phyloP scores from a whole-genome alignment of 2,797 vertebrate species.

The Manis javanica region DNA sequence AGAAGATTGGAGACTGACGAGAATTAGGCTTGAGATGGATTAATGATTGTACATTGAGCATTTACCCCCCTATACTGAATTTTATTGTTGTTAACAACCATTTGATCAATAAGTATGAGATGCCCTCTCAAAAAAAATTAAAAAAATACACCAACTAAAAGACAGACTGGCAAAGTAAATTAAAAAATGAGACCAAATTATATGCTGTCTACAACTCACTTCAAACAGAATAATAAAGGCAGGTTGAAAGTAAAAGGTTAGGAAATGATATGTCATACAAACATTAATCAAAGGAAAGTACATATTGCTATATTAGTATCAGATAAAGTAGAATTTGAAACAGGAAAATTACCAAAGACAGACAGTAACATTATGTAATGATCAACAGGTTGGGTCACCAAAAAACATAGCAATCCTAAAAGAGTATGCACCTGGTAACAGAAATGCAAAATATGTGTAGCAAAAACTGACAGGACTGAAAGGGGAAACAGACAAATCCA shows the following conservation, averaged over 20 bases:
- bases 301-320: not conserved
- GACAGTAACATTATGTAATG: not conserved
- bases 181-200: not conserved
- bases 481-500: not conserved
- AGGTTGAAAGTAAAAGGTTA: not conserved
- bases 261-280: not conserved
- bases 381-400: not conserved
- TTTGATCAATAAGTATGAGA: no score
- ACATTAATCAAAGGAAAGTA: not conserved
- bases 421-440: not conserved
- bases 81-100: no score
- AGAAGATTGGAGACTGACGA: no score
- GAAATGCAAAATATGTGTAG: not conserved
- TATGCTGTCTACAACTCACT: not conserved
- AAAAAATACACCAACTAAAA: not conserved
- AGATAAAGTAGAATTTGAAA: not conserved
- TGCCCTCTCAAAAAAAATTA: no score
- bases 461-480: not conserved
- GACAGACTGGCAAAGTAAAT: not conserved
- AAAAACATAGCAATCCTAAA: not conserved
- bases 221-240: not conserved
- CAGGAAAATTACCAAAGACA: slow-evolving; percentile 7
- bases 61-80: no score
- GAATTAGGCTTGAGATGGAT: no score
- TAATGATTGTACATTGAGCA: no score